phyloP scores from a whole-genome alignment of 1,140 invertebrate genomes.

The Cheumatopsyche charites region DNA sequence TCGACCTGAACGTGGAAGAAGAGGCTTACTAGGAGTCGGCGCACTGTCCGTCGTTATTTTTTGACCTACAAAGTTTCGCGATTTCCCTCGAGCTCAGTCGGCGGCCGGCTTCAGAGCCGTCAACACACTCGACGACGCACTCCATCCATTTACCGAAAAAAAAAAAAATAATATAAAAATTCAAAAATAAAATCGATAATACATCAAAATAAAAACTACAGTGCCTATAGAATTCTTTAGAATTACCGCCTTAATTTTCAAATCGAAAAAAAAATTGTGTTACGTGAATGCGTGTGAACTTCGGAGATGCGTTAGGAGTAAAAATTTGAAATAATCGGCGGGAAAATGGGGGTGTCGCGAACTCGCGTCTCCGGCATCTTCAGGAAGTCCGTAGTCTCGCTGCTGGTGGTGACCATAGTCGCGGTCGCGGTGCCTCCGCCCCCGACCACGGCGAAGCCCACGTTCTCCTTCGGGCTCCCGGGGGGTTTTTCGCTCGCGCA shows the following conservation, averaged over 20 bases:
- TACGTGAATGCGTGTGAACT: neutral
- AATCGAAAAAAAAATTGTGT: no score
- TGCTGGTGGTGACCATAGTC: conserved; percentile 53
- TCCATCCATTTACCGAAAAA: no score
- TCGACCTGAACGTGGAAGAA: no score
- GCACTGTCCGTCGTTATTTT: neutral
- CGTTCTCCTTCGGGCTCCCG: conserved; percentile 60
- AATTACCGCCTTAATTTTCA: no score
- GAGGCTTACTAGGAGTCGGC: neutral
- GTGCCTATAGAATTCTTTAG: no score
- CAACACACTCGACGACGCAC: neutral
- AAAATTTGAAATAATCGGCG: no score
- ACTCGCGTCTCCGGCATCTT: neutral
- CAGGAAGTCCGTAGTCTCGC: conserved; percentile 52
- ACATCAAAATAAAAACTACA: no score
- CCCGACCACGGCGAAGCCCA: conserved; percentile 58
- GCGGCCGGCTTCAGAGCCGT: conserved; percentile 14
- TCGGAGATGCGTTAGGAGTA: neutral
- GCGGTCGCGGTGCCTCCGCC: conserved; percentile 55
- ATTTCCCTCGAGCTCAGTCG: conserved; percentile 35
- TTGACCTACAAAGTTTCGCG: conserved; percentile 36
- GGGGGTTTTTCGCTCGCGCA: conserved; percentile 57
- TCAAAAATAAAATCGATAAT: no score
- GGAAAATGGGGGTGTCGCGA: no score
- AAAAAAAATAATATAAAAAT: no score